Evolutionary conservation across 2,113 vertebrate species (phyloP), one percentile per base, ranked within the genome.

Genomic region (Seriola dumerili): DNA sequence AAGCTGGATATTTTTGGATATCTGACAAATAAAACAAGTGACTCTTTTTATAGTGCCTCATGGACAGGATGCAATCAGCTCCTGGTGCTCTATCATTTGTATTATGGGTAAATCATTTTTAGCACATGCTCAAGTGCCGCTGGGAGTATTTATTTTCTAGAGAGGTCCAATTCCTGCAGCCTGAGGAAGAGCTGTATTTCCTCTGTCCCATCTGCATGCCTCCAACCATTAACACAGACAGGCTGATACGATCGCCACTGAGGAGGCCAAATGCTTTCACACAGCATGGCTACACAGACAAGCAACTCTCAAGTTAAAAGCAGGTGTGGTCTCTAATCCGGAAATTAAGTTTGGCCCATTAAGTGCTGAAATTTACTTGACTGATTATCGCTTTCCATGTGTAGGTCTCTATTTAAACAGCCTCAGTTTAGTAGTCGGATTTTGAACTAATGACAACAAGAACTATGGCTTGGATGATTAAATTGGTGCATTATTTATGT

Each of bases 241-340:
- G 78, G 52, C 76, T 67, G 83, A 90, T 83, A 38, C 12, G 46
- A 84, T 76, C 34, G 25, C 57, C 63, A 48, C 40, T 19, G 76
- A 75, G 36, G 65, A 70, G 58, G 48, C 61, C n/a, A n/a, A 66
- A 57, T 78, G 69, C 78, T 78, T 66, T 73, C 62, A 86, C 55
- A 66, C 23, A 55, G 67, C 9, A n/a, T 1, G 40, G 40, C 65
- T 7, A 1, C 10, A 52, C 61, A 83, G 82, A 62, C 69, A 61
- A 29, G 42, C 57, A 32, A 46, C 77, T 73, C 81, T 87, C 64
- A 6, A 72, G 68, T 73, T 89, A 76, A 89, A 84, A 88, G 76
- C 65, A 36, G 46, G 62, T 3, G 72, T 72, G 84, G 85, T 34
- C 64, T 85, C 34, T 75, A 42, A 57, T 44, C 40, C 0, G 25